A percentile compares a stretch with the other conserved stretches of the same genome.
phyloP scores from a whole-genome alignment of 2,113 vertebrate genomes.

The Aldabrachelys gigantea region DNA sequence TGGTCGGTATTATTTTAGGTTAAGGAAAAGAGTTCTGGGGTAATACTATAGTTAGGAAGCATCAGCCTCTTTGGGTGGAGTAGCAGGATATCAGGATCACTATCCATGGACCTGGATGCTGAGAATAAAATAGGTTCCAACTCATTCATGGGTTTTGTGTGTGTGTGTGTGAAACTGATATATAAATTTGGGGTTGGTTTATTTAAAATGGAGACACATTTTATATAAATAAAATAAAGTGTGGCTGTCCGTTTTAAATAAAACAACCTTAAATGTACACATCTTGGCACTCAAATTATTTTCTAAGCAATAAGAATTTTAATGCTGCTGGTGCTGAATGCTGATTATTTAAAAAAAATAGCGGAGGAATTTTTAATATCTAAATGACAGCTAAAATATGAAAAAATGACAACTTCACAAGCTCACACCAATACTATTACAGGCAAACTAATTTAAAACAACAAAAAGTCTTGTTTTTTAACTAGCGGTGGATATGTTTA shows the following conservation, averaged over 20 bases:
- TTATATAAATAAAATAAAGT: neutral
- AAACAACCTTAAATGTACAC: neutral
- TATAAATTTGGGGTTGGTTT: neutral
- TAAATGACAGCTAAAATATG: neutral
- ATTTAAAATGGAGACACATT: neutral
- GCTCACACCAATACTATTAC: neutral
- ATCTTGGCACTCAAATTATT: neutral
- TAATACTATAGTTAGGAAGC: neutral
- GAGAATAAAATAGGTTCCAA: neutral
- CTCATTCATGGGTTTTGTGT: neutral
- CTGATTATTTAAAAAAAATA: neutral
- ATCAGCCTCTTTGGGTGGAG: neutral
- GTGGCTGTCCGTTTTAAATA: neutral
- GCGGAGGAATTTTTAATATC: too few species aligned
- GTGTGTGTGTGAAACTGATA: neutral
- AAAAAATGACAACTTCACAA: neutral
- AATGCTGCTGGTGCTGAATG: neutral
- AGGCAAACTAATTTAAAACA: neutral
- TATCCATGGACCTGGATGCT: neutral
- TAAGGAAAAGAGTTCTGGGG: neutral
- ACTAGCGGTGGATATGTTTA: neutral
- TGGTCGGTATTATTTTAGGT: neutral
- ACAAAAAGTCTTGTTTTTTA: neutral
- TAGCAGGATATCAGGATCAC: neutral
- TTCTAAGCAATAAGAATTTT: neutral